These are phyloP conservation scores for Aphodius granarius DNA, from an alignment of 2,888 invertebrate genomes.

Conservation along the genomic window DNA sequence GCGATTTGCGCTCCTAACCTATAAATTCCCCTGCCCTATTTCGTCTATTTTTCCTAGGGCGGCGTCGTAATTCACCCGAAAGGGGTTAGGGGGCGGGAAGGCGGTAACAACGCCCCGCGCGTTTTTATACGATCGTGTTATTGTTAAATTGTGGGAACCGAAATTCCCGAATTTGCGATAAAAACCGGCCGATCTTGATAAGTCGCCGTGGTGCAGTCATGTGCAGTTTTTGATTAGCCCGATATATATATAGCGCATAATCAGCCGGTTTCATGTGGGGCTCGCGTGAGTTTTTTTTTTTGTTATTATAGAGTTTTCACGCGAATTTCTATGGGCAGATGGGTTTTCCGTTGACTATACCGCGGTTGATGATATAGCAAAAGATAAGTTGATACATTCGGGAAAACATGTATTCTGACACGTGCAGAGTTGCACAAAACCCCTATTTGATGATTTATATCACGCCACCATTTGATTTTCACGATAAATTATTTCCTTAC, in stretches of 20 bases:
- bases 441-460: neutral
- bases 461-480: neutral
- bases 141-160: neutral
- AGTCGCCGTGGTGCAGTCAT: conserved; percentile 45
- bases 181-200: conserved; percentile 32
- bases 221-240: conserved; percentile 50
- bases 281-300: conserved; percentile 10
- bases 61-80: neutral
- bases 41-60: neutral
- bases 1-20: neutral
- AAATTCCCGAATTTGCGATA: conserved; percentile 17
- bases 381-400: neutral
- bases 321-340: conserved; percentile 1
- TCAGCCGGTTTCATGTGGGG: neutral
- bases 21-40: neutral
- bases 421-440: neutral
- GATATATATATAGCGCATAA: conserved; percentile 38
- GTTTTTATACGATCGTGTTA: neutral
- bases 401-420: neutral
- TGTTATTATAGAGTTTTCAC: conserved; percentile 7
- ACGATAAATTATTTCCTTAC: no score
- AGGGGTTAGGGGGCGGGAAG: neutral
- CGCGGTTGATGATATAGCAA: neutral
- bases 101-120: neutral
- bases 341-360: neutral